phyloP scores from a whole-genome alignment of 1,140 invertebrate species.

The Zaprionus lachaisei region DNA sequence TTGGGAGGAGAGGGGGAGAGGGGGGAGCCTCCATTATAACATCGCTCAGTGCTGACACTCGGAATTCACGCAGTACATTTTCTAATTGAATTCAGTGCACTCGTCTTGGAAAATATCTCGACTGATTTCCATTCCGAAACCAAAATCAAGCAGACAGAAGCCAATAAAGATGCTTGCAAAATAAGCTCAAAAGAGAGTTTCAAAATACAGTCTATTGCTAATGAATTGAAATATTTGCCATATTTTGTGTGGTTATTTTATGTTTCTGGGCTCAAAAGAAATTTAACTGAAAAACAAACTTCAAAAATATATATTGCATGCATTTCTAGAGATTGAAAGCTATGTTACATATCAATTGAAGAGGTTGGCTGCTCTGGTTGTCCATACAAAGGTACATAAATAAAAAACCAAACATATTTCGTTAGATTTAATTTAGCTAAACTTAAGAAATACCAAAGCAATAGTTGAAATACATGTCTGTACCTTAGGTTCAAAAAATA shows the following conservation, averaged over 20 bases:
- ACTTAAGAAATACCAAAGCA: too few species aligned
- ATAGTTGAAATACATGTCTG: too few species aligned
- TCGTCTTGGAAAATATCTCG: background rate
- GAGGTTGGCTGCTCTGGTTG: too few species aligned
- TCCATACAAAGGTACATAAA: too few species aligned
- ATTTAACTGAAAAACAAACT: background rate
- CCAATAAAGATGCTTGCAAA: background rate
- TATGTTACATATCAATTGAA: too few species aligned
- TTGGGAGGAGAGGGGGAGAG: background rate
- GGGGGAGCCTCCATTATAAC: background rate
- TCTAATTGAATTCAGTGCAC: slow-evolving; percentile 6
- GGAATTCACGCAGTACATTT: background rate
- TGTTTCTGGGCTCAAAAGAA: background rate
- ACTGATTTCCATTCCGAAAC: background rate
- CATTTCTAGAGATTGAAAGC: background rate
- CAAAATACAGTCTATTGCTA: background rate
- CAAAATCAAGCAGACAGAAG: background rate
- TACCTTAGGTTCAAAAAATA: too few species aligned
- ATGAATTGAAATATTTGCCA: background rate
- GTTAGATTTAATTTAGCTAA: too few species aligned
- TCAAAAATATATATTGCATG: background rate
- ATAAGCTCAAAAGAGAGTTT: background rate
- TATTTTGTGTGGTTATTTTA: background rate
- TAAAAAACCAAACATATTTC: too few species aligned
- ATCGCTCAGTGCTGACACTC: background rate